These are phyloP conservation scores for Enteromius trimaculatus DNA, from an alignment of 2,797 vertebrate species.

Conservation along the genomic window DNA sequence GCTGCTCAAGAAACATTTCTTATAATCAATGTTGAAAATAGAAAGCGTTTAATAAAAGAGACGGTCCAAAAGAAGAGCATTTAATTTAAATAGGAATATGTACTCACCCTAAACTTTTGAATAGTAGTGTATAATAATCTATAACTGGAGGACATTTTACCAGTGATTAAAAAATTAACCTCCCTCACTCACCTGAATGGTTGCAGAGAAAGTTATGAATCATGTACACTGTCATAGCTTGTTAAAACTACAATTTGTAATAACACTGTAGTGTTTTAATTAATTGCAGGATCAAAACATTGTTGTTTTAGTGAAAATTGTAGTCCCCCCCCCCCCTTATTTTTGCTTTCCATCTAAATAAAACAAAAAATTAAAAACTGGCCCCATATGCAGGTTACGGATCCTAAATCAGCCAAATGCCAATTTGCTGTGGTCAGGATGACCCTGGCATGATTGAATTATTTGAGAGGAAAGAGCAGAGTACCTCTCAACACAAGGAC, in stretches of 20 bases:
- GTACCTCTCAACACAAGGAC: slow-evolving; percentile 18
- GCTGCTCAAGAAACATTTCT: background rate
- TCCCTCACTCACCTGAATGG: background rate
- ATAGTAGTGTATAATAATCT: background rate
- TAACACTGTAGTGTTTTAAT: background rate
- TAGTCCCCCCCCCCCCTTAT: too few species aligned
- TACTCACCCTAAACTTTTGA: background rate
- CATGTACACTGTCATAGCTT: background rate
- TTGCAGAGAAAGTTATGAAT: background rate
- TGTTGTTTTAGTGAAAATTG: background rate
- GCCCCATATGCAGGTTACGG: background rate
- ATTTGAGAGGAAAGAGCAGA: slow-evolving; percentile 22
- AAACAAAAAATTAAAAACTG: background rate
- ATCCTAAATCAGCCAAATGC: slow-evolving; percentile 15
- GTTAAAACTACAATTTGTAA: background rate
- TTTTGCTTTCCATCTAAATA: background rate
- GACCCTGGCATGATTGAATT: slow-evolving; percentile 17
- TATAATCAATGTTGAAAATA: background rate
- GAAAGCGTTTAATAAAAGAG: background rate
- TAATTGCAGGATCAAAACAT: background rate
- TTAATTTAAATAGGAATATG: background rate
- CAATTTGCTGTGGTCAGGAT: slow-evolving; percentile 8
- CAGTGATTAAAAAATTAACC: background rate
- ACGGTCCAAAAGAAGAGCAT: background rate
- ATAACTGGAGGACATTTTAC: background rate